These are phyloP conservation scores for Drosophila histrio DNA, from an alignment of 2,888 invertebrate species.

Conservation along the genomic window DNA sequence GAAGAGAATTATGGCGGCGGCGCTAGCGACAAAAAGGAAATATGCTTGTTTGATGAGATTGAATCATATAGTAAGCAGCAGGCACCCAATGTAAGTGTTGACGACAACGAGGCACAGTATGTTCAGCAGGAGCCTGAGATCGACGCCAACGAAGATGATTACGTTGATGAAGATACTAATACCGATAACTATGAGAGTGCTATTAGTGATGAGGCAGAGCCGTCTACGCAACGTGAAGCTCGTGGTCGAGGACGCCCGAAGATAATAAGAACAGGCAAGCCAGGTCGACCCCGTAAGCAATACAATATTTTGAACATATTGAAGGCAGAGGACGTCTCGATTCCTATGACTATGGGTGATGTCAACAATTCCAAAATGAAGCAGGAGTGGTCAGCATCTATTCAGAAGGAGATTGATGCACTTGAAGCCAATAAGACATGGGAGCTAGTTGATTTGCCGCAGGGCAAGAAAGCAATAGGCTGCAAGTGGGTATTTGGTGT, in stretches of 20 bases:
- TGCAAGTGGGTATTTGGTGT: slow-evolving; percentile 2
- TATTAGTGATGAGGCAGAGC: neutral
- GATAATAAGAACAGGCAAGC: neutral
- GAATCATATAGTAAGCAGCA: no score
- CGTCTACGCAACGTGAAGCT: neutral
- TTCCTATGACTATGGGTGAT: neutral
- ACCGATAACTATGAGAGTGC: no score
- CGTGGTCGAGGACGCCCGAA: slow-evolving; percentile 2
- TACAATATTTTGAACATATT: neutral
- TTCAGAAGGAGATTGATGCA: neutral
- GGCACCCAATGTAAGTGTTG: no score
- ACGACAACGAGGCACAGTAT: no score
- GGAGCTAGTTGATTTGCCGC: neutral
- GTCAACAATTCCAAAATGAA: neutral
- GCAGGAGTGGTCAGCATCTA: neutral
- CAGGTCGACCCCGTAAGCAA: neutral
- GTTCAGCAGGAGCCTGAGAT: neutral
- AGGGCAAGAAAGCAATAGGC: neutral
- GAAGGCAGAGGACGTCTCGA: neutral
- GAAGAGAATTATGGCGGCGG: neutral
- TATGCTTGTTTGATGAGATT: no score
- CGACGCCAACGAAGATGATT: no score
- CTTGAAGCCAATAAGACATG: neutral
- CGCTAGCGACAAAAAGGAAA: no score
- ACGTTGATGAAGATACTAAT: no score